phyloP scores from a whole-genome alignment of 2,888 invertebrate species.

The Cremastinae sp. region DNA sequence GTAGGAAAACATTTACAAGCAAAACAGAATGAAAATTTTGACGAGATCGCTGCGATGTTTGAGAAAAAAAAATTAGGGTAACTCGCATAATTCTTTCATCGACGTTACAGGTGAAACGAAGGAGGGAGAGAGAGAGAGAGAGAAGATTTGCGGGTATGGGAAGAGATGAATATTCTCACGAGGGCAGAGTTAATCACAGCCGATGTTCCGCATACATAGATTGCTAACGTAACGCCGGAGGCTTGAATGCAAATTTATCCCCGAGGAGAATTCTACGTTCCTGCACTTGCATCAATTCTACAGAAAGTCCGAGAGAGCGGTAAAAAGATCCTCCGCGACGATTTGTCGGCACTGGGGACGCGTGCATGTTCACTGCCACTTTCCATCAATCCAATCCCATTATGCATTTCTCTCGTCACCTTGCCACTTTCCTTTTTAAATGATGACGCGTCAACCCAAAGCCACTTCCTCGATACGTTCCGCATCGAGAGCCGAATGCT shows the following conservation, averaged over 20 bases:
- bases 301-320: no score
- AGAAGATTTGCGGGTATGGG: neutral
- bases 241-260: slow-evolving; percentile 60
- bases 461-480: no score
- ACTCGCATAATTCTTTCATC: slow-evolving; percentile 4
- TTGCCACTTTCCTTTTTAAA: slow-evolving; percentile 6
- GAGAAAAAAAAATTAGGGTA: slow-evolving; percentile 1
- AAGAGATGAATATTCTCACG: slow-evolving; percentile 28
- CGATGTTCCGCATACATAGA: slow-evolving; percentile 43
- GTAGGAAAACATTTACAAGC: neutral
- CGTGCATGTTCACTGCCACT: slow-evolving; percentile 39
- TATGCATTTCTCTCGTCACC: slow-evolving; percentile 38
- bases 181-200: slow-evolving; percentile 53
- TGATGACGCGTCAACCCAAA: no score
- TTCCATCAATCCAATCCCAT: slow-evolving; percentile 32
- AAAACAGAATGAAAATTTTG: neutral
- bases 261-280: slow-evolving; percentile 37
- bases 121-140: slow-evolving; percentile 2
- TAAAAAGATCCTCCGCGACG: slow-evolving; percentile 53
- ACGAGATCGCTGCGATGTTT: neutral
- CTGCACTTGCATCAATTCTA: slow-evolving; percentile 12
- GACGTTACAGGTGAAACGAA: neutral
- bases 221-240: slow-evolving; percentile 50
- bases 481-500: no score
- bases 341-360: slow-evolving; percentile 49